Evolutionary conservation across 2,888 invertebrate species (phyloP).

Genomic region (Schrankia costaestrigalis): DNA sequence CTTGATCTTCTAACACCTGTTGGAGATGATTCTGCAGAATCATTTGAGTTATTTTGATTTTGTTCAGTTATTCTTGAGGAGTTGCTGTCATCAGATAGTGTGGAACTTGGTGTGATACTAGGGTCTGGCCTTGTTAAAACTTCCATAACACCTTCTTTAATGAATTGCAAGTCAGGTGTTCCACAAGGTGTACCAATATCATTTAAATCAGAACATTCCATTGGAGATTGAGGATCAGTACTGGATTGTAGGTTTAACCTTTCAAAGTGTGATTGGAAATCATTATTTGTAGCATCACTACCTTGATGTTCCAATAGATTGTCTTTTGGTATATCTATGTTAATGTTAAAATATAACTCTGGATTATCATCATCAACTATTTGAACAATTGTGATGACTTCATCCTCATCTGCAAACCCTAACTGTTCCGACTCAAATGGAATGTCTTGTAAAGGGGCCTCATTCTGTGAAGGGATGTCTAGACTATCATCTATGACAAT

Average conservation of each 20-base stretch:
- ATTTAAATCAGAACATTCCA: constrained; percentile 50
- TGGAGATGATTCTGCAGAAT: constrained; percentile 74
- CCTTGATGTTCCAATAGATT: constrained; percentile 20
- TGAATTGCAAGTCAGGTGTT: constrained; percentile 50
- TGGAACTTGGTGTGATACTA: constrained; percentile 69
- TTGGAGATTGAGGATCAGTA: constrained; percentile 40
- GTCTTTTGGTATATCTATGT: constrained; percentile 60
- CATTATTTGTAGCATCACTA: constrained; percentile 39
- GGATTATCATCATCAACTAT: constrained; percentile 74
- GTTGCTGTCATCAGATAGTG: constrained; percentile 72
- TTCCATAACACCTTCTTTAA: constrained; percentile 47
- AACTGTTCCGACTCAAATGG: constrained; percentile 52
- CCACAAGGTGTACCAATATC: constrained; percentile 44
- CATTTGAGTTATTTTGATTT: constrained; percentile 60
- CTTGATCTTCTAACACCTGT: constrained; percentile 85
- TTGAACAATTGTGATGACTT: constrained; percentile 74
- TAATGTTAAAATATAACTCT: constrained; percentile 65
- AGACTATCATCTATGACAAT: constrained; percentile 15
- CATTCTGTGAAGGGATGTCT: constrained; percentile 22
- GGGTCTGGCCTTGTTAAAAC: constrained; percentile 62
- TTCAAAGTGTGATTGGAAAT: constrained; percentile 67
- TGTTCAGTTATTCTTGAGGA: constrained; percentile 64
- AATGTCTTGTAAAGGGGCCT: constrained; percentile 38
- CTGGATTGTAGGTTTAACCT: constrained; percentile 53
- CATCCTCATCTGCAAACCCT: constrained; percentile 68